Percentiles rank a stretch among this genome's conserved stretches.
Evolutionary conservation across 2,888 invertebrate species (phyloP).

Genomic region (Plemyria rubiginata): DNA sequence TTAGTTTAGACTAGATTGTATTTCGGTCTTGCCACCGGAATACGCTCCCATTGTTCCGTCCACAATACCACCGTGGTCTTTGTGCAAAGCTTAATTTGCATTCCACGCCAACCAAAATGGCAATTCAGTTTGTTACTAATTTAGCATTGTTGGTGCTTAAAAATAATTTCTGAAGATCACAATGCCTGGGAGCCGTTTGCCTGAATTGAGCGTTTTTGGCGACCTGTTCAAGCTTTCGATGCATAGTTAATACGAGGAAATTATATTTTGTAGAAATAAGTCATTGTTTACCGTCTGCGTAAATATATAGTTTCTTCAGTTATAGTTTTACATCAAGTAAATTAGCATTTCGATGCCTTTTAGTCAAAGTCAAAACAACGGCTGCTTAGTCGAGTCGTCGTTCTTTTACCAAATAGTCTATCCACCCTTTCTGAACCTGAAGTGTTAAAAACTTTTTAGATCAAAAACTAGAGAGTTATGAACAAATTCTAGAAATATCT

Average conservation of each 20-base stretch:
- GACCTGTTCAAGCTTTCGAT: not conserved
- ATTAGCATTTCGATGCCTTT: too few species aligned
- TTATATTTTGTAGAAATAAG: not conserved
- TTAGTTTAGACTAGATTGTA: constrained; percentile 22
- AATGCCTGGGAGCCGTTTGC: constrained; percentile 1
- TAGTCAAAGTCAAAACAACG: too few species aligned
- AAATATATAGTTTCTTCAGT: too few species aligned
- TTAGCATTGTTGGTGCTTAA: constrained; percentile 28
- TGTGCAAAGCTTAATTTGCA: constrained; percentile 39
- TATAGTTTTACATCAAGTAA: too few species aligned
- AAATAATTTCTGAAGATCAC: constrained; percentile 23
- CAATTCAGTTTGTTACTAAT: constrained; percentile 39
- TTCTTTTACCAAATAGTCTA: too few species aligned
- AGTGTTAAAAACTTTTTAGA: too few species aligned
- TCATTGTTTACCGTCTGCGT: too few species aligned
- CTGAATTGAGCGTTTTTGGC: not conserved
- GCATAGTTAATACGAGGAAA: not conserved
- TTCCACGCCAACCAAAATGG: constrained; percentile 37
- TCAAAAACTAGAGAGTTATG: too few species aligned
- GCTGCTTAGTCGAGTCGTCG: too few species aligned
- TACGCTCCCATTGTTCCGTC: constrained; percentile 32
- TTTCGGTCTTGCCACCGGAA: constrained; percentile 15
- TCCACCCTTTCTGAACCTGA: too few species aligned
- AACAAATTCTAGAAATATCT: too few species aligned
- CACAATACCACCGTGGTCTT: constrained; percentile 35